Percentiles rank a stretch among this genome's conserved stretches.
These are phyloP conservation scores for Chirona hameri DNA, from an alignment of 2,888 invertebrate species.

Conservation along the genomic window DNA sequence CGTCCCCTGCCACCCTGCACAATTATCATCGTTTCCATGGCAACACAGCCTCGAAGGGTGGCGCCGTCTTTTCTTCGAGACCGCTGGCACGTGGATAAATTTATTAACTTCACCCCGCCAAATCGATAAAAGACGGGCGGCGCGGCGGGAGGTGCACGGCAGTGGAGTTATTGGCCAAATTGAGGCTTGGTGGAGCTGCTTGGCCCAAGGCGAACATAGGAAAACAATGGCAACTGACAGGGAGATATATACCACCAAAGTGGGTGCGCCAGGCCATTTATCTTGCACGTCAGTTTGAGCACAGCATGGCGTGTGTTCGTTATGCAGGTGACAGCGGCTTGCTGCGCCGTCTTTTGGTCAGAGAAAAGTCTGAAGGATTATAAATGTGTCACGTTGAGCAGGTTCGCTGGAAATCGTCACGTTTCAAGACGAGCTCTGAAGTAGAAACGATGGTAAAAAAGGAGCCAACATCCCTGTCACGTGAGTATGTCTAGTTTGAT, in stretches of 20 bases:
- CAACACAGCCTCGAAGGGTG: background rate
- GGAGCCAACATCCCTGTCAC: too few species aligned
- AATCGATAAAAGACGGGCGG: constrained; percentile 9
- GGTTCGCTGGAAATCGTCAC: too few species aligned
- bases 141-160: background rate
- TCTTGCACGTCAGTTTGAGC: too few species aligned
- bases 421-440: too few species aligned
- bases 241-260: background rate
- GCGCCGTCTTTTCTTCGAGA: background rate
- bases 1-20: background rate
- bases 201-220: background rate
- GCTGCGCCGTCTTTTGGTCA: too few species aligned
- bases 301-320: too few species aligned
- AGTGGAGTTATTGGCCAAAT: background rate
- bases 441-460: too few species aligned
- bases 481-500: too few species aligned
- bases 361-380: too few species aligned
- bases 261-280: too few species aligned
- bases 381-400: too few species aligned
- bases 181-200: background rate
- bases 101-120: background rate
- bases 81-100: constrained; percentile 4
- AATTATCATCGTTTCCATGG: constrained; percentile 1
- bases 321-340: too few species aligned
- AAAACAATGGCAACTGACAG: background rate